These are phyloP conservation scores for Lepisosteus oculatus DNA, from an alignment of 2,113 vertebrate species.

Conservation along the genomic window DNA sequence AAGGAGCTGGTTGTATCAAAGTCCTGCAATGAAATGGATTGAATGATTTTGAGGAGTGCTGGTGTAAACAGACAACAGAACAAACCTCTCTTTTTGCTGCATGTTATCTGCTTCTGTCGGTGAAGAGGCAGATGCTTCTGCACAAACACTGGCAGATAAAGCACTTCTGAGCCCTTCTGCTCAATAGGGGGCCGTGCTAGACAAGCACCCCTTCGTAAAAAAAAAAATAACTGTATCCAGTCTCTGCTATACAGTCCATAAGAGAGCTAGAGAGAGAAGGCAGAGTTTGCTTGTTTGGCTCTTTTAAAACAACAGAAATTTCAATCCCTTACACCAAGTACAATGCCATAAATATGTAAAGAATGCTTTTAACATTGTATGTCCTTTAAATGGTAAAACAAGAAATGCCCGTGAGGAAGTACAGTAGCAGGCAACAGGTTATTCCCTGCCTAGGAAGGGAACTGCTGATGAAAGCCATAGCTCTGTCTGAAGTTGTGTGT, in stretches of 20 bases:
- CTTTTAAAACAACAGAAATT: constrained; percentile 30
- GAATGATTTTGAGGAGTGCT: no score
- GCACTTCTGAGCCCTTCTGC: constrained; percentile 29
- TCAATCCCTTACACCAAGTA: constrained; percentile 32
- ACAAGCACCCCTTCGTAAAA: constrained; percentile 59
- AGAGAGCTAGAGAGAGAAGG: constrained; percentile 45
- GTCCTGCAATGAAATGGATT: no score
- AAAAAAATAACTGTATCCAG: constrained; percentile 63
- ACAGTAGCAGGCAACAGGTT: no score
- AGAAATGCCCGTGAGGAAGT: not conserved
- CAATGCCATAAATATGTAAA: no score
- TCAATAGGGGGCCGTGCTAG: constrained; percentile 51
- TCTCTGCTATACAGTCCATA: constrained; percentile 52
- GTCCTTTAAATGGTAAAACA: constrained; percentile 18
- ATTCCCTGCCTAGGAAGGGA: no score
- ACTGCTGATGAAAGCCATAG: no score
- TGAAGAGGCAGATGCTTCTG: constrained; percentile 60
- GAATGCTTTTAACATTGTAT: constrained; percentile 44
- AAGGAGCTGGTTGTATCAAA: no score
- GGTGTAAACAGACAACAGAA: no score
- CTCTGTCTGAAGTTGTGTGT: no score
- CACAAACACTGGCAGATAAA: constrained; percentile 58
- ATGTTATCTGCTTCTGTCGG: constrained; percentile 35
- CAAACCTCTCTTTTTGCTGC: no score
- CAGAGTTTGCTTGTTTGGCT: constrained; percentile 42